Base-by-base conservation (phyloP, 2,888 invertebrate species). In the Morpho achilles region DNA sequence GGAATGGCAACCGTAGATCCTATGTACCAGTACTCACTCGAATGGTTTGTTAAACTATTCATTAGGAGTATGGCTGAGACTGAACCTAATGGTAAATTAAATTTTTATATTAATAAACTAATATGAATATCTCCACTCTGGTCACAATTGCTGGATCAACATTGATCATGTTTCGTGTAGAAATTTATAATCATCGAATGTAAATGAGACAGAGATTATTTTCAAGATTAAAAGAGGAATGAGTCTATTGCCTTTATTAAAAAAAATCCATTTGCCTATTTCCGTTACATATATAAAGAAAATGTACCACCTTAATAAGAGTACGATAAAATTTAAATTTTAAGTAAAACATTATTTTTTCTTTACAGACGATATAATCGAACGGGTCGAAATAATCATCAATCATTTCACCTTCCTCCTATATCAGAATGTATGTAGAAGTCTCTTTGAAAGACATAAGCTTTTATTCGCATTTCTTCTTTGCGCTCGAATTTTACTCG, bases 21-120 rank as follows among this genome's bases (percentile, higher is more conserved):
- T 9, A 98, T 98, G 98, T 98, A 98, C 82, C 98, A 98, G 80
- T 98, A 97, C 82, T 98, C 98, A 0, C 90, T 98, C 16, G 96
- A 95, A 73, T 98, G 98, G 98, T 98, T 97, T 77, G 94, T 97
- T 69, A 93, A 93, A 64, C 93, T 98, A 53, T 96, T 96, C 76
- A 82, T 94, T 8, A 91, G 92, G 57, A 94, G 95, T 69, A 96
- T 96, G 91, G 91, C 93, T 0, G 92, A 92, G 65, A 93, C 94
- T 0, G 94, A 94, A 67, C 93, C 93, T 62, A 92, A 93, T 62
- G 92, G 94, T 94, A 67, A 78, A 77, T 54, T 4, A 43, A n/a
- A 22, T 43, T 39, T 23, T 23, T 32, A 16, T 32, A 5, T 32
- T 32, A 5, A 3, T 32, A 2, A 32, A 32, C 32, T 32, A 32